Evolutionary conservation across 2,113 vertebrate genomes (phyloP).

Genomic region (Todiramphus chloris): DNA sequence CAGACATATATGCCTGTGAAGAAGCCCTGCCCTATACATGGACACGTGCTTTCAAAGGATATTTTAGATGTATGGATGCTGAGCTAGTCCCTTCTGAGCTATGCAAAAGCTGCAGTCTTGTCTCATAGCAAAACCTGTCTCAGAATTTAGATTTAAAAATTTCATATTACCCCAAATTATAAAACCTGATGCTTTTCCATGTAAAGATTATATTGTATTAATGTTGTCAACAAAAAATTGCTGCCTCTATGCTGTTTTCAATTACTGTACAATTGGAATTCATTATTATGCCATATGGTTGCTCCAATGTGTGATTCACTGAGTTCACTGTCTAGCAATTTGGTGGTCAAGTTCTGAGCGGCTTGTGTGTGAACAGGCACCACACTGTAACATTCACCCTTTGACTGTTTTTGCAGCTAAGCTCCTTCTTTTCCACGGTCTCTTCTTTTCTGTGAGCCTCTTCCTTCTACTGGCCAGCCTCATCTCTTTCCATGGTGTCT

Average conservation of each 20-base stretch:
- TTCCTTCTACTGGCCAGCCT: neutral
- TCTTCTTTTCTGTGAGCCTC: neutral
- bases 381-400: neutral
- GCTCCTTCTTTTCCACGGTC: neutral
- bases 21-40: neutral
- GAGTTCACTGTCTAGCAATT: slow-evolving; percentile 63
- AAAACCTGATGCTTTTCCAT: neutral
- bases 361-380: slow-evolving; percentile 1
- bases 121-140: neutral
- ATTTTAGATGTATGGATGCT: neutral
- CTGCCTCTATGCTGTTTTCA: neutral
- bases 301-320: slow-evolving; percentile 38
- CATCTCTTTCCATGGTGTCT: neutral
- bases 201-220: neutral
- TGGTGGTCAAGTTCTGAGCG: slow-evolving; percentile 37
- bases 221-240: neutral
- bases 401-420: neutral
- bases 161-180: neutral
- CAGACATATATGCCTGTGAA: neutral
- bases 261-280: slow-evolving; percentile 17
- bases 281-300: slow-evolving; percentile 46
- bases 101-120: rapidly evolving
- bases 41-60: neutral
- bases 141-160: neutral
- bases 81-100: neutral